Evolutionary conservation across 1,140 invertebrate genomes (phyloP).

Genomic region (Bombus haemorrhoidalis): DNA sequence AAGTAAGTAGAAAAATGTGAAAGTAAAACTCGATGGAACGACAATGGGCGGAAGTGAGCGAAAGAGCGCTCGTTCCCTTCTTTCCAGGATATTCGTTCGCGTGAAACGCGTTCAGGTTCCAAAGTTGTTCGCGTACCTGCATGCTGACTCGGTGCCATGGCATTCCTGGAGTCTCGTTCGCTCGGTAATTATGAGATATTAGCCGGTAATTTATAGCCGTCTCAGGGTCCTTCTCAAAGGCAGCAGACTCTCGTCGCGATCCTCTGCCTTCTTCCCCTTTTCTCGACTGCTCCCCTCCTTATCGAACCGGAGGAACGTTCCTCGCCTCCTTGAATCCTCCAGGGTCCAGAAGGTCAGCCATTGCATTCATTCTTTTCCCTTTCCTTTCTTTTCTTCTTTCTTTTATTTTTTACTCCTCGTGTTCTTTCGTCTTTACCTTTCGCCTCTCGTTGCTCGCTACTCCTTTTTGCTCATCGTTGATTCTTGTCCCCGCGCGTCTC

Average conservation of each 20-base stretch:
- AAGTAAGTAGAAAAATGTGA: neutral
- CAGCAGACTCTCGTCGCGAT: constrained; percentile 49
- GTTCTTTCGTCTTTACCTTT: neutral
- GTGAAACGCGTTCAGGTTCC: neutral
- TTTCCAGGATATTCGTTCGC: constrained; percentile 13
- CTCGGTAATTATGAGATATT: constrained; percentile 77
- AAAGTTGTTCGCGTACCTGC: constrained; percentile 64
- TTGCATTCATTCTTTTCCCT: constrained; percentile 40
- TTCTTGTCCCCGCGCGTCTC: neutral
- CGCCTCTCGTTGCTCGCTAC: neutral
- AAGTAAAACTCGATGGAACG: neutral
- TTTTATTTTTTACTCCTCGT: neutral
- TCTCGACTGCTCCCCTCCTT: neutral
- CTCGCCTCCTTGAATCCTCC: constrained; percentile 40
- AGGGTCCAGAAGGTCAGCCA: constrained; percentile 53
- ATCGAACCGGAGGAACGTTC: constrained; percentile 52
- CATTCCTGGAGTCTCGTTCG: constrained; percentile 70
- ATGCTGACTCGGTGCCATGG: constrained; percentile 62
- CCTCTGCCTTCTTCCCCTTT: neutral
- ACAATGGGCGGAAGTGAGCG: neutral
- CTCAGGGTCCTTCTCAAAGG: constrained; percentile 68
- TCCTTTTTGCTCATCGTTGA: neutral
- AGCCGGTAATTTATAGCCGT: constrained; percentile 76
- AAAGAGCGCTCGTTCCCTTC: neutral
- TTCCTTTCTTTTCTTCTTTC: neutral